Conservation (phyloP, 2,888 invertebrate genomes). For the Drosophila parthenogenetica region DNA sequence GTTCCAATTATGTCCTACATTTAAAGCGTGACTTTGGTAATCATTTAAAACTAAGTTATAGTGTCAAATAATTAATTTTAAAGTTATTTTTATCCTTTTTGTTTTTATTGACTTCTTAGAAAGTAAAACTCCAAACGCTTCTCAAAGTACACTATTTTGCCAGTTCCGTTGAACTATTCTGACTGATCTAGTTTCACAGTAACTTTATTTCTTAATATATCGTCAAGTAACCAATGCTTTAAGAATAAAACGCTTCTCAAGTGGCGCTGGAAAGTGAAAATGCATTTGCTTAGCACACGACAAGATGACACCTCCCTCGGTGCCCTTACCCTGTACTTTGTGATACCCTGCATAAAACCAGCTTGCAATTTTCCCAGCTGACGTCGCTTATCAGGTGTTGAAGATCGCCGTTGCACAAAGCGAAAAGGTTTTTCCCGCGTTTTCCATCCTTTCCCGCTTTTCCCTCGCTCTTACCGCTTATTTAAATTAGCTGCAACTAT, state of each 20-base stretch:
- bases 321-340: neutral
- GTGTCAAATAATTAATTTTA: too few relatives aligned
- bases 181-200: neutral
- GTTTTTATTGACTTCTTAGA: too few relatives aligned
- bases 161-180: neutral
- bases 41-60: too few relatives aligned
- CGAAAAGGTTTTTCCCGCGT: conserved; percentile 74
- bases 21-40: neutral
- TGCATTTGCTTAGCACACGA: conserved; percentile 44
- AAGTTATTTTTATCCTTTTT: too few relatives aligned
- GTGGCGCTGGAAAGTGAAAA: conserved; percentile 47
- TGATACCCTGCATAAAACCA: neutral
- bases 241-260: conserved; percentile 5
- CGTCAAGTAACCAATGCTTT: neutral
- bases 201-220: neutral
- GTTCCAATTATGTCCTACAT: conserved; percentile 5
- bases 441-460: conserved; percentile 69
- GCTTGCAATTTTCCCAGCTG: conserved; percentile 64
- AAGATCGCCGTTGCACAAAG: conserved; percentile 67
- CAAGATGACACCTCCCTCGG: conserved; percentile 27
- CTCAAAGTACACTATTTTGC: too few relatives aligned
- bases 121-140: too few relatives aligned
- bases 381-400: conserved; percentile 71
- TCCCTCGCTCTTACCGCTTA: conserved; percentile 49
- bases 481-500: conserved; percentile 73